Evolutionary conservation across 2,888 invertebrate species (phyloP), one percentile per base, ranked within the genome.

Genomic region (Notocelia uddmanniana): DNA sequence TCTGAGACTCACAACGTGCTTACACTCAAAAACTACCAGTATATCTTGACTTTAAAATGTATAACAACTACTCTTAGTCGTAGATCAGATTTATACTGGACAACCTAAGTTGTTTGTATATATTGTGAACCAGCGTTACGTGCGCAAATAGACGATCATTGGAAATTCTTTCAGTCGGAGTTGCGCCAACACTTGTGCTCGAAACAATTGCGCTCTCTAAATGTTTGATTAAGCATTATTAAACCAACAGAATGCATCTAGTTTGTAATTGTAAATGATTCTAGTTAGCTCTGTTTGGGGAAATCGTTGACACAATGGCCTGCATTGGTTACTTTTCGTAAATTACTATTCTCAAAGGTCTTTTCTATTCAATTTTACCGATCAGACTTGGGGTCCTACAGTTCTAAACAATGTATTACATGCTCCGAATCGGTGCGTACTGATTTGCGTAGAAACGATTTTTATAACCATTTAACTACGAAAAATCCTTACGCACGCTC

Each of bases 101-200:
- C n/a, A 6, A 6, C 41, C 5, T 26, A 26, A 15, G 41, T 15
- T 15, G 41, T 13, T 15, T 1, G 41, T 41, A 41, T 5, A 15
- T 41, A 15, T 41, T 15, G 15, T 41, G 15, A 45, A n/a, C 19
- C 19, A 45, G 48, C 13, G 19, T 15, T 15, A 60, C 69, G 62
- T 55, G 62, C 31, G 10, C 62, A 63, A 69, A 69, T 62, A 63
- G 11, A 10, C 41, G 10, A 3, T 62, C 69, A 69, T 69, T 48
- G 62, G 45, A 31, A 63, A 69, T 69, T 69, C 69, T 69, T 69
- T 69, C 69, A 62, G 69, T 63, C 41, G 50, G 45, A 62, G 31
- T n/a, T 45, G 13, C 15, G 45, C 69, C 19, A 69, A 54, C 68
- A 23, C 54, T 54, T 8, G 41, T 41, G 41, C 15, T 6, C 52